Percentiles rank a stretch among this genome's conserved stretches.
Evolutionary conservation across 2,797 vertebrate species (phyloP).

Genomic region (Poecilia picta): DNA sequence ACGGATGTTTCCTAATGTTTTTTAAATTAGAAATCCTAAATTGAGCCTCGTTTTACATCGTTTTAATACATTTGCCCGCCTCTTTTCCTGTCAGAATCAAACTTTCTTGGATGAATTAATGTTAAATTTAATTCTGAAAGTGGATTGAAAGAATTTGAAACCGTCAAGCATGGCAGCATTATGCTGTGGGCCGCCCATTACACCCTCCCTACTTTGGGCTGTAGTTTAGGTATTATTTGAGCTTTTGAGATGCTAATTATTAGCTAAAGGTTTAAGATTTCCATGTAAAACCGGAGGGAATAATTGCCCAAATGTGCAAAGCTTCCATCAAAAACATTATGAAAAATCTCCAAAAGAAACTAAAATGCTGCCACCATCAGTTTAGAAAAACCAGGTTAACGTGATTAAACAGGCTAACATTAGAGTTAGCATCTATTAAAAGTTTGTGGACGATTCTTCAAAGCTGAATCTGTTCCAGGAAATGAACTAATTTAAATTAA

Average conservation of each 20-base stretch:
- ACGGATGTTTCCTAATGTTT: not conserved
- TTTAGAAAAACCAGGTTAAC: not conserved
- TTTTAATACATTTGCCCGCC: no score
- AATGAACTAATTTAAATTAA: not conserved
- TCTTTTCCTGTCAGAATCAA: no score
- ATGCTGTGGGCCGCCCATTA: not conserved
- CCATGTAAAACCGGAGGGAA: not conserved
- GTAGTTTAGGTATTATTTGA: not conserved
- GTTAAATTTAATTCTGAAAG: no score
- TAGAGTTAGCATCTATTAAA: not conserved
- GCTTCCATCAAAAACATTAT: no score
- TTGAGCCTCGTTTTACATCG: not conserved
- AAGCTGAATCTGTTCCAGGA: not conserved
- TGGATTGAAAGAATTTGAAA: not conserved
- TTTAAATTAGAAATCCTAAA: not conserved
- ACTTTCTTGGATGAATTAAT: no score
- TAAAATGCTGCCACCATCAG: not conserved
- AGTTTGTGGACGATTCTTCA: not conserved
- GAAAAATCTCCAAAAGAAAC: no score
- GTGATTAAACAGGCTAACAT: not conserved
- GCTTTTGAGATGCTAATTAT: not conserved
- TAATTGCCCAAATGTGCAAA: no score
- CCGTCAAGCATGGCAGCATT: not conserved
- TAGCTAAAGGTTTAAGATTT: no score
- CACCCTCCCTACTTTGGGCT: not conserved